Evolutionary conservation across 2,113 vertebrate species (phyloP), one percentile per base, ranked within the genome.

Genomic region (Nettapus auritus): DNA sequence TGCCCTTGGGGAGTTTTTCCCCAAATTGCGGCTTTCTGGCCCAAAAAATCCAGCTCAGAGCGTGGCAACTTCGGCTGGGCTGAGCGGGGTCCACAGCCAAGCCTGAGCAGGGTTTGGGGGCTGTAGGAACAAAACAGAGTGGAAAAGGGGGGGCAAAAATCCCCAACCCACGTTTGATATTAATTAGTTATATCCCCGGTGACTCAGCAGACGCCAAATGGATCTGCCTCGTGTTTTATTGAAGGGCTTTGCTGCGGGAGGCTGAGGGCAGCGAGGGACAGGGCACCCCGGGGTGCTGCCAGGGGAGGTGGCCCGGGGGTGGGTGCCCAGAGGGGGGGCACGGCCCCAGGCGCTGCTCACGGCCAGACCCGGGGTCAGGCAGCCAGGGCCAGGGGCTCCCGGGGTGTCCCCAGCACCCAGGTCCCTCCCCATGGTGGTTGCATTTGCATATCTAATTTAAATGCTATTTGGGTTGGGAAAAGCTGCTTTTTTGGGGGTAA

Each of bases 191-290:
- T 75, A 81, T 92, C 94, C 42, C 90, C 2, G 1, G 81, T 93
- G 96, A 95, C 77, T 94, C 95, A 93, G 88, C 94, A 88, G 83
- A 90, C 60, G 40, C 88, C 92, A 92, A 94, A 93, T 86, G 90
- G 80, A 81, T 80, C 70, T 52, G 46, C 83, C 77, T 94, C 88
- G 76, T 94, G 92, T 82, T 94, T 96, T 89, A 92, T 89, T 52
- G 87, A 95, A 90, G 59, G 93, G 1, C 23, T 78, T 59, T 71
- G 87, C 89, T 66, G 70, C 1, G 0, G 60, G 62, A 90, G 69
- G 34, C 83, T 64, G 83, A 77, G 73, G 69, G 69, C 83, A 75
- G 56, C 0, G 0, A 77, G 81, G 59, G 28, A 64, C 4, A 38
- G 59, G 29, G 25, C 0, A 68, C 44, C 6, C 2, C 22, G 2